Evolutionary conservation across 2,888 invertebrate species (phyloP), one percentile per base, ranked within the genome.

Genomic region (Lathronympha strigana): DNA sequence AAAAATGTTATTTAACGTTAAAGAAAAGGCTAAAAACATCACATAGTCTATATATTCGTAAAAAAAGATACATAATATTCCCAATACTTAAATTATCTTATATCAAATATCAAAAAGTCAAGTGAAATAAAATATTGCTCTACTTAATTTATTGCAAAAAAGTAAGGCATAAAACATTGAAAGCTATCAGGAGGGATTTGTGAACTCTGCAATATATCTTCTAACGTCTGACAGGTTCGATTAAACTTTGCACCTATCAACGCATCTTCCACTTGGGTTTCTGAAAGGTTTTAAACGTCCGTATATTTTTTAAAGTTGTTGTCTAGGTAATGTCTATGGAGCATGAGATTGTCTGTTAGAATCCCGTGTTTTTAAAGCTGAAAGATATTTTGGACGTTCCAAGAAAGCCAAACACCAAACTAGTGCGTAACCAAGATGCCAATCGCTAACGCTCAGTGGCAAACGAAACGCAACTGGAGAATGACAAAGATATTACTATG

Each of bases 121-220:
- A 6, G 47, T 23, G 9, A 17, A 49, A 38, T 36, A 28, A 50
- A 61, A 47, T 28, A 19, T 49, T 13, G 19, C 28, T 4, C 0
- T 9, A 47, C 23, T n/a, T n/a, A 19, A 33, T 33, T 13, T 21
- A 33, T n/a, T 28, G 49, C 28, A 49, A 23, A 47, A 49, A 49
- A 38, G 19, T 13, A 15, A 15, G 15, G 28, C 25, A 15, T 33
- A 21, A 53, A 51, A 51, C 11, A 11, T 11, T 53, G 33, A 19
- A 53, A 43, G 61, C 15, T 43, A 43, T 61, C 40, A 17, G 15
- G 5, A 13, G 17, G 49, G 50, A 61, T 61, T 58, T 50, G 38
- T 31, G 21, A 40, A 38, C 21, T 28, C 13, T 17, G 61, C 19
- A 51, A 61, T 61, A 53, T 53, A 61, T 61, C 61, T 61, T 61